Conservation (phyloP, 1,140 invertebrate genomes). For the Cherax quadricarinatus region DNA sequence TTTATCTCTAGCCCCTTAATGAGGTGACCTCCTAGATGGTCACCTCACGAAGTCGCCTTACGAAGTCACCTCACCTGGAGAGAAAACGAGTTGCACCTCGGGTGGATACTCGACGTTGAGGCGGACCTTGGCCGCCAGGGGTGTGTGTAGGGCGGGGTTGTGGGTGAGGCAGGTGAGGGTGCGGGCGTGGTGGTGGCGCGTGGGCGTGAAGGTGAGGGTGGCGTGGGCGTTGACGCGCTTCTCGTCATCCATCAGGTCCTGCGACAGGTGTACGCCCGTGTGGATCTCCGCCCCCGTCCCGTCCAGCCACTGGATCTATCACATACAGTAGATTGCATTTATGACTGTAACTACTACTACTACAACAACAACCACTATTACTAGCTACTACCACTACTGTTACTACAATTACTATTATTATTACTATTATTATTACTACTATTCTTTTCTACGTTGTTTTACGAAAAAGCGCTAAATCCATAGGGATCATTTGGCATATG, state of each 20-base stretch:
- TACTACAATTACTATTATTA: background rate
- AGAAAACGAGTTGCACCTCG: constrained; percentile 61
- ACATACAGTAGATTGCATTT: background rate
- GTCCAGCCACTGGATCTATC: constrained; percentile 55
- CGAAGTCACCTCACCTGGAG: constrained; percentile 53
- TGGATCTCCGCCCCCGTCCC: constrained; percentile 33
- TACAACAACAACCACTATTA: background rate
- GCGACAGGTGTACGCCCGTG: constrained; percentile 10
- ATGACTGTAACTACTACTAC: background rate
- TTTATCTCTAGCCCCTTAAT: too few relatives aligned
- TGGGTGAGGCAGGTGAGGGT: constrained; percentile 87
- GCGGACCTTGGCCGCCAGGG: constrained; percentile 49
- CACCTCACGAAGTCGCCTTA: too few relatives aligned
- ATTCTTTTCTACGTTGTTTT: too few relatives aligned
- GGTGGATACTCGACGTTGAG: constrained; percentile 72
- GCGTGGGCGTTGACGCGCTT: constrained; percentile 89
- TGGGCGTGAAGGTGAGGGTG: constrained; percentile 88
- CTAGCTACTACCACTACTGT: background rate
- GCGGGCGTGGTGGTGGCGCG: constrained; percentile 91
- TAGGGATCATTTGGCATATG: too few relatives aligned
- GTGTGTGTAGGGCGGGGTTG: constrained; percentile 68
- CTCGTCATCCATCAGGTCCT: constrained; percentile 79
- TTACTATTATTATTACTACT: too few relatives aligned
- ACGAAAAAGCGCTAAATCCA: too few relatives aligned
- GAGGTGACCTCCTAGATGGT: too few relatives aligned